Evolutionary conservation across 2,888 invertebrate genomes (phyloP), one percentile per base, ranked within the genome.

Genomic region (Acrobasis repandana): DNA sequence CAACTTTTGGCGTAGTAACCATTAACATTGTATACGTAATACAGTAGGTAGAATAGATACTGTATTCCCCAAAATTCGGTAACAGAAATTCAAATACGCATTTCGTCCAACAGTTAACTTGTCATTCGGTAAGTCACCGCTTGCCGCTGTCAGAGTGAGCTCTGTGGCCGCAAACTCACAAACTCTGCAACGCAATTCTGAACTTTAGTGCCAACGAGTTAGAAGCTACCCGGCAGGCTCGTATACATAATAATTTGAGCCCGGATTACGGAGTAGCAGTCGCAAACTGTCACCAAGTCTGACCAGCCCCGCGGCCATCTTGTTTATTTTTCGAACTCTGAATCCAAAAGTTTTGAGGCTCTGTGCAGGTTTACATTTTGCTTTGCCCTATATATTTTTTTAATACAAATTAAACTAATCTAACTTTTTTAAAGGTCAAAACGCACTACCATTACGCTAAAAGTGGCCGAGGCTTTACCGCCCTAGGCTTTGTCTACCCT

Each of bases 251-350:
- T 54, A 3, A 38, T 54, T 38, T 18, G 38, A 54, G 54, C 54
- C 54, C 11, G 54, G 54, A 54, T 54, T 54, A 54, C 38, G 20
- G 38, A 20, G 36, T 54, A 18, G 54, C 38, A 54, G 38, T 50
- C 50, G 28, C 51, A 5, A 10, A 20, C 54, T 54, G 38, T 54
- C 54, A 54, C 54, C 54, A 38, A 43, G 54, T 54, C 43, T 54
- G 38, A 38, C 38, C 54, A 18, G 38, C 33, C 10, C 28, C 3
- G 54, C 38, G 20, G 20, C 38, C 38, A 38, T 54, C 36, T 54
- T 54, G 38, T 54, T n/a, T n/a, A n/a, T n/a, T n/a, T n/a, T n/a
- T n/a, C n/a, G n/a, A n/a, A n/a, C n/a, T n/a, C 11, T 11, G 11
- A 38, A 38, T 43, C 11, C 5, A 43, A 43, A 43, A 43, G 43